Evolutionary conservation across 2,888 invertebrate species (phyloP), one percentile per base, ranked within the genome.

Genomic region (Scotopteryx bipunctaria): DNA sequence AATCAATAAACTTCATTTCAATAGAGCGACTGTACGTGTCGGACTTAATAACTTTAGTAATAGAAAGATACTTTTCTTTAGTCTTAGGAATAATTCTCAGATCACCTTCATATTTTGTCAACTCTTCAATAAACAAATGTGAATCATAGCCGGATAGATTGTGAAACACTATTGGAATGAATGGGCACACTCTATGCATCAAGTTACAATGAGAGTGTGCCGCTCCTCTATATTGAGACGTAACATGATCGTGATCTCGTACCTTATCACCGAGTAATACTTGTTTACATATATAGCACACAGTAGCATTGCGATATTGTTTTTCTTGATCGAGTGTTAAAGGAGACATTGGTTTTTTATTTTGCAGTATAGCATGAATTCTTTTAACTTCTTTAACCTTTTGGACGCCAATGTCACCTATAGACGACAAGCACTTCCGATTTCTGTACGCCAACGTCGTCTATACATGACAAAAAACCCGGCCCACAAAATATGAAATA

Each of bases 211-310:
- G 17, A 17, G 44, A 44, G 5, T 44, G 27, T 5, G 35, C 44
- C n/a, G 44, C 27, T 3, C 35, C 44, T 44, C 35, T 35, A 6
- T 15, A 44, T 6, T 27, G 19, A 17, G 9, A 8, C 5, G 44
- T 44, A 19, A 44, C 11, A 36, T 44, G 44, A 36, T 44, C 44
- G 36, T 44, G 35, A 19, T 44, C 44, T 15, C 27, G 25, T 3
- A 44, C 44, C 5, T 44, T 35, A 36, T 44, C 44, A 35, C 15
- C 35, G 1, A 44, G 9, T 27, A 36, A 44, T 15, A 38, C n/a
- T 15, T 15, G 38, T 27, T 38, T 27, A 27, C 38, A 38, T 3
- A 37, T 37, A 6, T 43, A 16, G 17, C 43, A 43, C 0, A 6
- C 8, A 11, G 33, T 35, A 11, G 33, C 15, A 0, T 11, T 25